Evolutionary conservation across 2,888 invertebrate species (phyloP).

Genomic region (Cantharis nigra): DNA sequence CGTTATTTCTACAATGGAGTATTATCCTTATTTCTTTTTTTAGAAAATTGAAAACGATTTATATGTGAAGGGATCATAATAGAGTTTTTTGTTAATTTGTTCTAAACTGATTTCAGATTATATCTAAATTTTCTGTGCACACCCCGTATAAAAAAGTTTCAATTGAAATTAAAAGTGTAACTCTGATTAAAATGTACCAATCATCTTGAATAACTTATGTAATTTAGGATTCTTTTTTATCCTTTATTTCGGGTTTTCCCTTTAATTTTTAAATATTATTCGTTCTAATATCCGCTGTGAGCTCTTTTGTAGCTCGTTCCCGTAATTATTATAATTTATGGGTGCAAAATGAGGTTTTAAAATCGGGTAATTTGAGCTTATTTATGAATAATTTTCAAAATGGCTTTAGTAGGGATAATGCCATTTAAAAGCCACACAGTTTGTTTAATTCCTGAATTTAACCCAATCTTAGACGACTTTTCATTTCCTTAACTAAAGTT

Average conservation of each 20-base stretch:
- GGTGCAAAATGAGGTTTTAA: not conserved
- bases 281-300: not conserved
- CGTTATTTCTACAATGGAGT: too few species aligned
- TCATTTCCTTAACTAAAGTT: not conserved
- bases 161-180: not conserved
- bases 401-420: not conserved
- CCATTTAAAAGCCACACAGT: not conserved
- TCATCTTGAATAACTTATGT: not conserved
- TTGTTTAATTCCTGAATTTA: not conserved
- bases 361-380: not conserved
- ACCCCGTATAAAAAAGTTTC: not conserved
- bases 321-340: not conserved
- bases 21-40: too few species aligned
- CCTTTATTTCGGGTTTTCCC: not conserved
- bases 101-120: too few species aligned
- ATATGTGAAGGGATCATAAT: too few species aligned
- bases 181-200: not conserved
- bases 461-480: not conserved
- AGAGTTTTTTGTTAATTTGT: too few species aligned
- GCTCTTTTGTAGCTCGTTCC: not conserved
- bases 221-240: not conserved
- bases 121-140: not conserved
- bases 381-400: not conserved
- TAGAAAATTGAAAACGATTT: too few species aligned
- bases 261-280: not conserved